Conservation (phyloP, 2,113 vertebrate species). For the Cnemophilus loriae region DNA sequence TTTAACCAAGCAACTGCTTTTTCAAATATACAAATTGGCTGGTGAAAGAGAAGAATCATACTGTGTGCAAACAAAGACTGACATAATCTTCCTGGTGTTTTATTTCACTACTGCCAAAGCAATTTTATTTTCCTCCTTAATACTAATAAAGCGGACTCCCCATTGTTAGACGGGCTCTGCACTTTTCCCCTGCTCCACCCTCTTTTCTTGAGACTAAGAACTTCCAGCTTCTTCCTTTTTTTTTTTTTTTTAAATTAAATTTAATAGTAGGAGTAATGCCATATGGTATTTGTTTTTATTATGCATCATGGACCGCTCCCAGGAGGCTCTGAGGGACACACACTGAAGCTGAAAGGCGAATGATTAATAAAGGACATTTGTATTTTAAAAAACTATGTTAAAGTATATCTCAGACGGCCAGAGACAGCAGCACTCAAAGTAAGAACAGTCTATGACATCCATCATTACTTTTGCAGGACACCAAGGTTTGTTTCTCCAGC, state of each 20-base stretch:
- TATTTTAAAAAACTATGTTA: background rate
- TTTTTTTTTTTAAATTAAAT: background rate
- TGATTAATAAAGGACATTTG: background rate
- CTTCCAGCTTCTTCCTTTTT: background rate
- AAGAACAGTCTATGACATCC: background rate
- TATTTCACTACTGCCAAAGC: conserved; percentile 40
- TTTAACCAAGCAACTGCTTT: conserved; percentile 50
- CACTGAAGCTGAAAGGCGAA: background rate
- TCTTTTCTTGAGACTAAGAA: background rate
- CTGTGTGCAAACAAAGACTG: conserved; percentile 63
- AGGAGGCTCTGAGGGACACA: background rate
- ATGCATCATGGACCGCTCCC: background rate
- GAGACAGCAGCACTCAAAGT: background rate
- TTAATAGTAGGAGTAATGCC: background rate
- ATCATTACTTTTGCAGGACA: background rate
- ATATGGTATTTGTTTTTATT: background rate
- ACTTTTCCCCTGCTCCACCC: conserved; percentile 40
- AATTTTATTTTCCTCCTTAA: conserved; percentile 54
- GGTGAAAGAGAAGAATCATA: conserved; percentile 54
- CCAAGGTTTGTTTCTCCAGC: background rate
- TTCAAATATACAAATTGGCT: conserved; percentile 52
- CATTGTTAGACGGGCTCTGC: conserved; percentile 43
- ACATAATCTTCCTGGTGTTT: conserved; percentile 52
- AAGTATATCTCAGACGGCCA: background rate
- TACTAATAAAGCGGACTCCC: conserved; percentile 31